A percentile compares a stretch with the other conserved stretches of the same genome.
Conservation (phyloP, 2,113 vertebrate species). For the Zingel zingel region DNA sequence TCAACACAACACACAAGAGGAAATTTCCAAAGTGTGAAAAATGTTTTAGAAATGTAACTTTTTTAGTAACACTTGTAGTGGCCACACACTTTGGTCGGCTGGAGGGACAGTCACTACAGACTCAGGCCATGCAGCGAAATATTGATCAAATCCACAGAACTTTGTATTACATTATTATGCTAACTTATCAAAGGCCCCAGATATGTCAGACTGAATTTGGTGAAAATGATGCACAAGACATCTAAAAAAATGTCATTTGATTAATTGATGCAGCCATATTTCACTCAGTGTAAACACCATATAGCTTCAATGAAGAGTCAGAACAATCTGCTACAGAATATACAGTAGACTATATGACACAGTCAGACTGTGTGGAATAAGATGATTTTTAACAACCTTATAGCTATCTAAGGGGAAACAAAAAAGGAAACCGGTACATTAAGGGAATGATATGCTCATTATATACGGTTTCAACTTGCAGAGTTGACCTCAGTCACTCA, state of each 20-base stretch:
- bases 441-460: conserved; percentile 16
- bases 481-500: conserved; percentile 26
- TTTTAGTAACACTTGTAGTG: neutral
- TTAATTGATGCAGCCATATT: neutral
- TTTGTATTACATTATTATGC: neutral
- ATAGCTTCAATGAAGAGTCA: conserved; percentile 2
- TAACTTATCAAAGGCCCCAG: neutral
- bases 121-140: neutral
- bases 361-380: neutral
- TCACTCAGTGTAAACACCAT: neutral
- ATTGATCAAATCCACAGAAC: neutral
- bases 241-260: conserved; percentile 1
- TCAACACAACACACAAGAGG: no score
- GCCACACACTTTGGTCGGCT: neutral
- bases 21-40: neutral
- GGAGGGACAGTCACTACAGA: neutral
- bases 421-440: neutral
- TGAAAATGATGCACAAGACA: neutral
- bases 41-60: neutral
- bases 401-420: conserved; percentile 5
- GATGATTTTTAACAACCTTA: conserved; percentile 1
- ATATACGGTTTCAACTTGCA: conserved; percentile 23
- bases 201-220: neutral
- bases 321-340: neutral
- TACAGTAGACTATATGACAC: neutral